Percentiles rank a stretch among this genome's conserved stretches.
phyloP scores from a whole-genome alignment of 2,113 vertebrate species.

The Melanotaenia duboulayi region DNA sequence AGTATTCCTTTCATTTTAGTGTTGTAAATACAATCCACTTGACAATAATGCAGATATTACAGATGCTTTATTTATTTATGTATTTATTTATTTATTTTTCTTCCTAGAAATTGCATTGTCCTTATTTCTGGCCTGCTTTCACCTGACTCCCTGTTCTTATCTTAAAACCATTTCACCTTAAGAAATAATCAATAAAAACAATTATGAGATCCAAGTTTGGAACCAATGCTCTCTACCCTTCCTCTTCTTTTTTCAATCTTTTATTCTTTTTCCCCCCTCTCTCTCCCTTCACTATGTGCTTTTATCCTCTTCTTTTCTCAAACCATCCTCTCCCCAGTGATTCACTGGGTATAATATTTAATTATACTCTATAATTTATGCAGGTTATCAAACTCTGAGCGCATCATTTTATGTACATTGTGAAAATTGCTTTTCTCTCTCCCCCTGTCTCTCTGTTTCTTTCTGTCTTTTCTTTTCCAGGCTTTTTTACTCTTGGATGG shows the following conservation, averaged over 20 bases:
- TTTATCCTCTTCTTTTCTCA: constrained; percentile 68
- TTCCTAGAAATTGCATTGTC: constrained; percentile 41
- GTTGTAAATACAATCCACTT: too few relatives aligned
- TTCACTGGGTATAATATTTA: constrained; percentile 86
- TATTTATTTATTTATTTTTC: background rate
- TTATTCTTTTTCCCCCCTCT: constrained; percentile 34
- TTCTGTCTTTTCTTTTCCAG: constrained; percentile 68
- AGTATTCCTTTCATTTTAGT: too few relatives aligned
- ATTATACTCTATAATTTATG: constrained; percentile 89
- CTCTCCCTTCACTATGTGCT: constrained; percentile 42
- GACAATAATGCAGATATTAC: too few relatives aligned
- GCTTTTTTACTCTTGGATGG: constrained; percentile 67
- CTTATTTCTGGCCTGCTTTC: constrained; percentile 67
- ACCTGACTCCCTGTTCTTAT: constrained; percentile 74
- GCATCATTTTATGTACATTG: constrained; percentile 89
- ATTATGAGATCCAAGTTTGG: constrained; percentile 76
- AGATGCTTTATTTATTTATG: too few relatives aligned
- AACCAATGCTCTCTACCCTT: constrained; percentile 44
- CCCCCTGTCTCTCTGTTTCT: constrained; percentile 59
- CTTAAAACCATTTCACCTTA: constrained; percentile 83
- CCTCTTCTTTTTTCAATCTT: constrained; percentile 49
- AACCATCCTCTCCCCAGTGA: constrained; percentile 76
- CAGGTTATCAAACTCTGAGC: constrained; percentile 87
- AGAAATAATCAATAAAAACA: constrained; percentile 87
- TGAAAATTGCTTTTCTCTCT: constrained; percentile 83